Base-by-base conservation (phyloP, 2,113 vertebrate species). In the Hippolais icterina region DNA sequence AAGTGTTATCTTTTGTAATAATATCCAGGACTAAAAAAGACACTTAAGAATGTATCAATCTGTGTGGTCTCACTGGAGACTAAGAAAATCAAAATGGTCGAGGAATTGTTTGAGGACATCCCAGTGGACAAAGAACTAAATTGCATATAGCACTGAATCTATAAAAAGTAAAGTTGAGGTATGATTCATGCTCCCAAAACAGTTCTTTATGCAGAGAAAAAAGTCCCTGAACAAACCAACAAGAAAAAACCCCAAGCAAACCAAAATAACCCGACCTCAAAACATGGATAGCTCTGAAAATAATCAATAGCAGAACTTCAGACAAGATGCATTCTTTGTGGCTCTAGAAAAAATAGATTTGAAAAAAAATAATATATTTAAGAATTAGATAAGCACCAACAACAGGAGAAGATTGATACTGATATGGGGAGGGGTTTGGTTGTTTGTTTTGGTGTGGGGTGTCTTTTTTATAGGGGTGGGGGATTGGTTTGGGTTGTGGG, bases 391-490 rank as follows among this genome's bases (percentile, higher is more conserved):
- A 78, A 49, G 21, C 21, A 6, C 4, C 11, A 86, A n/a, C 2
- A 72, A 56, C 11, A 47, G 6, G 8, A 59, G 12, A 83, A 60
- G 24, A 7, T 4, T 80, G 23, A 64, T 68, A 33, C 4, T 79
- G 27, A 21, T 24, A 42, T 16, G 4, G 6, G 8, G 12, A 31
- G 1, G 3, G 2, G n/a, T 57, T 33, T 75, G 10, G 22, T 63
- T 56, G 6, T 49, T 28, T 49, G 6, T 35, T 66, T 57, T 39
- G 13, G 10, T 25, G 21, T 68, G 23, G 18, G 4, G 6, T 46
- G 6, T 4, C 3, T 13, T 47, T 37, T 12, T 13, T 12, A 11
- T 15, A 6, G 12, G 5, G 5, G 15, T 4, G 4, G 9, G 15
- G 35, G 12, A 39, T 39, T 41, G 8, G 10, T 41, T n/a, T 35